These are phyloP conservation scores for Achroia grisella DNA, from an alignment of 1,140 invertebrate genomes.

Conservation along the genomic window DNA sequence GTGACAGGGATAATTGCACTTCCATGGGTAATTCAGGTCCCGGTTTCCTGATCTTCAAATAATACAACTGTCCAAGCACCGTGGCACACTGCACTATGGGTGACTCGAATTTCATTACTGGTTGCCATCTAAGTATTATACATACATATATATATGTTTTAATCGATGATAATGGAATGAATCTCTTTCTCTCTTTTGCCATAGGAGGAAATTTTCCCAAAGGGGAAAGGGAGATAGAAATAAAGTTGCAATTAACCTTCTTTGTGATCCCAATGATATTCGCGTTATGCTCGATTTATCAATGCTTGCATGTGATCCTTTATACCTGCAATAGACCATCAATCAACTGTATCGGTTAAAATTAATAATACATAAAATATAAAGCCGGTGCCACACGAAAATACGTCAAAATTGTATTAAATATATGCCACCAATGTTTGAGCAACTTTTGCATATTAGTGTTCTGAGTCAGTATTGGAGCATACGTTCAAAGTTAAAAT, in stretches of 20 bases:
- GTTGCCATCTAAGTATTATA: slow-evolving; percentile 36
- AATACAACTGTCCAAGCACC: slow-evolving; percentile 47
- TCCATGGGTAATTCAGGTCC: slow-evolving; percentile 49
- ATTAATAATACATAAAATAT: too few relatives aligned
- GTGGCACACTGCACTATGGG: slow-evolving; percentile 33
- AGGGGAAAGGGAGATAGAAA: too few relatives aligned
- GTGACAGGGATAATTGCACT: slow-evolving; percentile 33
- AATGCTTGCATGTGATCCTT: slow-evolving; percentile 16
- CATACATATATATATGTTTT: background rate
- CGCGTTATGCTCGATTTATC: slow-evolving; percentile 7
- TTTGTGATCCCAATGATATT: slow-evolving; percentile 8
- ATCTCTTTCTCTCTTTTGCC: too few relatives aligned
- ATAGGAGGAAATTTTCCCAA: too few relatives aligned
- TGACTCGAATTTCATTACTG: slow-evolving; percentile 44
- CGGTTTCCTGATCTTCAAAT: slow-evolving; percentile 38
- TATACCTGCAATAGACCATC: slow-evolving; percentile 19
- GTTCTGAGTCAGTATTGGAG: too few relatives aligned
- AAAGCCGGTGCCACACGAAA: too few relatives aligned
- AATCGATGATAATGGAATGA: too few relatives aligned
- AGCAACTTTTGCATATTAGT: too few relatives aligned
- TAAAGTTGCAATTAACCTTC: slow-evolving; percentile 10
- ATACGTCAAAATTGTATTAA: too few relatives aligned
- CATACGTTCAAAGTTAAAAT: too few relatives aligned
- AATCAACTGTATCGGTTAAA: too few relatives aligned
- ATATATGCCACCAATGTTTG: too few relatives aligned